Base-by-base conservation (phyloP, 2,797 vertebrate genomes). In the Ptychobarbus kaznakovi region DNA sequence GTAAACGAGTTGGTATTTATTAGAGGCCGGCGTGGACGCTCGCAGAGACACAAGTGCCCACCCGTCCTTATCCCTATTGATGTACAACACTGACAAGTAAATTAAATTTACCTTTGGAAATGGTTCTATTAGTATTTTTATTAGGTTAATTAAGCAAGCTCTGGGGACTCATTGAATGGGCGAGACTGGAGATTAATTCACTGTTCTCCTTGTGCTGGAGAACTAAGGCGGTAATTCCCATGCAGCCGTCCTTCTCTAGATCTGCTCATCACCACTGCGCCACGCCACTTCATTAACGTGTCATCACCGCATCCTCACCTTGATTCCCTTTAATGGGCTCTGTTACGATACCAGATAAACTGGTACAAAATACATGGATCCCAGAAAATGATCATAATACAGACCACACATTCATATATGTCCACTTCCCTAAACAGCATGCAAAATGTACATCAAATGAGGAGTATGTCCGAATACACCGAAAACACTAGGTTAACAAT, bases 61-160 rank as follows among this genome's bases (percentile, higher is more conserved):
- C 83, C 82, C 92, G 93, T 92, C 90, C 90, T 94, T 94, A 95
- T 94, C 93, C 91, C 92, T 95, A 94, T 94, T 95, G 95, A 97
- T 94, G 94, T 94, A 95, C 93, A 95, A 92, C 87, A 90, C 96
- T 96, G 96, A 97, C 96, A 97, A 97, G 96, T 97, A 96, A 97
- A 97, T 97, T 97, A 96, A 97, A 97, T 97, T 97, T 97, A 96
- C 96, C 96, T 96, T 95, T 96, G 95, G 95, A 97, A 97, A 96
- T 97, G 95, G 95, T 96, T 96, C 95, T 95, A 96, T 97, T 97
- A 96, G 95, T 96, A 96, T 96, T 97, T 97, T 97, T 97, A 97
- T 97, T 97, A 97, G 96, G 96, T 97, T 97, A 97, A 98, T 98
- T 97, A 97, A 95, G 93, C 92, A 91, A 94, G 94, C 94, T 95